Evolutionary conservation across 1,140 invertebrate genomes (phyloP).

Genomic region (Drosophila leontia): DNA sequence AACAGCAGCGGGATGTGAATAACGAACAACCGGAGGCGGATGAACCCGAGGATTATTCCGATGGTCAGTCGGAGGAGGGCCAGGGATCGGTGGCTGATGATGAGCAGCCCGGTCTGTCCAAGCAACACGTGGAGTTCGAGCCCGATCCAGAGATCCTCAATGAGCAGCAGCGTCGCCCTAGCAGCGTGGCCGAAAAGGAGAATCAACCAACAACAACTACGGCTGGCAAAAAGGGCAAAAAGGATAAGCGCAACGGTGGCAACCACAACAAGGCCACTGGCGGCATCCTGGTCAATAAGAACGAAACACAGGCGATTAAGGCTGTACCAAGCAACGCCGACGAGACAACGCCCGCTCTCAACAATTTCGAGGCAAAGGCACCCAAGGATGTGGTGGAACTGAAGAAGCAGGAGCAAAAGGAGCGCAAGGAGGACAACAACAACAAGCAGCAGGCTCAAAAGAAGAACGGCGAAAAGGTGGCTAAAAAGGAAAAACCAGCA

Average conservation of each 20-base stretch:
- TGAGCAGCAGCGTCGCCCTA: conserved; percentile 68
- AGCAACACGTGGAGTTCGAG: conserved; percentile 84
- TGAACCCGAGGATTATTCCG: conserved; percentile 76
- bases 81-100: conserved; percentile 65
- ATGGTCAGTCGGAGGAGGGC: conserved; percentile 79
- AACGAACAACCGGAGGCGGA: conserved; percentile 62
- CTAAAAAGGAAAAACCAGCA: conserved; percentile 66
- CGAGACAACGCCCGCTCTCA: conserved; percentile 84
- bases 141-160: conserved; percentile 79
- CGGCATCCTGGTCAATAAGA: conserved; percentile 88
- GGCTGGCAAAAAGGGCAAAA: conserved; percentile 85
- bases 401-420: conserved; percentile 77
- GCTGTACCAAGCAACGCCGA: conserved; percentile 61
- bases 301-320: conserved; percentile 86
- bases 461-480: conserved; percentile 79
- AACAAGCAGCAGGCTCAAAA: conserved; percentile 73
- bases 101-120: conserved; percentile 72
- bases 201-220: conserved; percentile 38
- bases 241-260: conserved; percentile 78
- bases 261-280: conserved; percentile 35
- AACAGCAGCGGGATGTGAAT: conserved; percentile 67
- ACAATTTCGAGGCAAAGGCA: conserved; percentile 91
- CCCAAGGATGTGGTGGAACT: conserved; percentile 93
- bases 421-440: conserved; percentile 75
- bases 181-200: conserved; percentile 66